A percentile compares a stretch with the other conserved stretches of the same genome.
phyloP scores from a whole-genome alignment of 2,888 invertebrate genomes.

The Melanostoma scalare region DNA sequence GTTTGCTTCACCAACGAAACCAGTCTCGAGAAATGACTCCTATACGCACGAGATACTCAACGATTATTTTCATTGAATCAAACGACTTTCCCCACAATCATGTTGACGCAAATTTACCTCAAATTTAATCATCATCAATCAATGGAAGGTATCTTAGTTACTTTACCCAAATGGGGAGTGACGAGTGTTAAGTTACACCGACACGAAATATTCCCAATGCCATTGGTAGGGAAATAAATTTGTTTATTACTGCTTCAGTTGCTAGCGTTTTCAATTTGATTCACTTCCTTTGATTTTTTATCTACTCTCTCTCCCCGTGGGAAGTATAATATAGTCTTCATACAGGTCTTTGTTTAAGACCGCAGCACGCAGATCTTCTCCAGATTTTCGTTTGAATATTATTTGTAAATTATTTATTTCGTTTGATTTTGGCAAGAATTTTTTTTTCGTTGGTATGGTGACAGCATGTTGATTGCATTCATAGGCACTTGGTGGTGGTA shows the following conservation, averaged over 20 bases:
- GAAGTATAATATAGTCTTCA: slow-evolving; percentile 38
- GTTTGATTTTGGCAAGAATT: slow-evolving; percentile 48
- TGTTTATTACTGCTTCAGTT: slow-evolving; percentile 70
- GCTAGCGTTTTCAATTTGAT: slow-evolving; percentile 66
- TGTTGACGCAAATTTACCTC: slow-evolving; percentile 63
- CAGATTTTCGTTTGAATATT: slow-evolving; percentile 61
- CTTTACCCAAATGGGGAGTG: slow-evolving; percentile 29
- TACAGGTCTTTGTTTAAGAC: slow-evolving; percentile 56
- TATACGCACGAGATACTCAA: slow-evolving; percentile 48
- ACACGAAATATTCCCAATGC: slow-evolving; percentile 37
- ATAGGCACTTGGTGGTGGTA: slow-evolving; percentile 38
- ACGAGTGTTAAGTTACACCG: slow-evolving; percentile 55
- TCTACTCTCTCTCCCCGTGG: slow-evolving; percentile 17
- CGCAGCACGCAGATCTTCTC: slow-evolving; percentile 40
- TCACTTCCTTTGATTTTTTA: slow-evolving; percentile 64
- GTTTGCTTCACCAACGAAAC: no score
- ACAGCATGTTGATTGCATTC: slow-evolving; percentile 62
- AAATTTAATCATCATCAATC: slow-evolving; percentile 72
- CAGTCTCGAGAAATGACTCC: slow-evolving; percentile 45
- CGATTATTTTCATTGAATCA: slow-evolving; percentile 46
- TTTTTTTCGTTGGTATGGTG: background rate
- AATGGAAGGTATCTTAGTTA: slow-evolving; percentile 61
- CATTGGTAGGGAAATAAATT: slow-evolving; percentile 61
- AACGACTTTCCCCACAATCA: slow-evolving; percentile 36
- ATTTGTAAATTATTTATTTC: slow-evolving; percentile 69